phyloP scores from a whole-genome alignment of 2,888 invertebrate genomes.

The Microplitis manilae region DNA sequence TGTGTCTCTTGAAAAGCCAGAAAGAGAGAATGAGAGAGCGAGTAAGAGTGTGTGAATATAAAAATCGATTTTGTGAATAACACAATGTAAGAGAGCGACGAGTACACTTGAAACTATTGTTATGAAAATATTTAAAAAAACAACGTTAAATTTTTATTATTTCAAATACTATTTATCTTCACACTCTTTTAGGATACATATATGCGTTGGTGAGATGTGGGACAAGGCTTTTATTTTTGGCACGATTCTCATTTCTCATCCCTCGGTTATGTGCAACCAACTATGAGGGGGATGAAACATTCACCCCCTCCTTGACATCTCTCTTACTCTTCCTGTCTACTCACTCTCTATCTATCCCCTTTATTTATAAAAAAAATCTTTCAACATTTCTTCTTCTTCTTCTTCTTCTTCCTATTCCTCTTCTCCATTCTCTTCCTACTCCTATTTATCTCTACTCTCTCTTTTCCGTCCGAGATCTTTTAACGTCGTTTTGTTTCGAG shows the following conservation, averaged over 20 bases:
- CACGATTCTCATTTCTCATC: slow-evolving; percentile 27
- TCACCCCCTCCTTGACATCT: slow-evolving; percentile 10
- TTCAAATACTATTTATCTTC: slow-evolving; percentile 13
- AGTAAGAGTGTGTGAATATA: neutral
- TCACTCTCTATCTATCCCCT: neutral
- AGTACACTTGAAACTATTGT: neutral
- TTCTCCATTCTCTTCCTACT: neutral
- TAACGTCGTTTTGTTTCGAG: neutral
- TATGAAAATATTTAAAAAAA: neutral
- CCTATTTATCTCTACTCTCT: neutral
- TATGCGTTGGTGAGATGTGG: slow-evolving; percentile 25
- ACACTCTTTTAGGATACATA: neutral
- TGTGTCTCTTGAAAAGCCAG: neutral
- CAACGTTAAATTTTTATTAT: neutral
- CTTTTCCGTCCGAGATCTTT: neutral
- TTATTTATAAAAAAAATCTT: slow-evolving; percentile 2
- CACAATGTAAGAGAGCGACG: slow-evolving; percentile 3
- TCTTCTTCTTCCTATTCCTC: neutral
- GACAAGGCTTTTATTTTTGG: slow-evolving; percentile 38
- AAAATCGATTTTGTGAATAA: neutral
- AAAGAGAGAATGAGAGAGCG: neutral
- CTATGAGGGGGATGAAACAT: slow-evolving; percentile 25
- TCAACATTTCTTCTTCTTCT: neutral
- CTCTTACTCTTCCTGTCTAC: neutral
- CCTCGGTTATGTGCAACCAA: slow-evolving; percentile 1